Conservation (phyloP, 2,797 vertebrate species). For the Danio jaintianensis region DNA sequence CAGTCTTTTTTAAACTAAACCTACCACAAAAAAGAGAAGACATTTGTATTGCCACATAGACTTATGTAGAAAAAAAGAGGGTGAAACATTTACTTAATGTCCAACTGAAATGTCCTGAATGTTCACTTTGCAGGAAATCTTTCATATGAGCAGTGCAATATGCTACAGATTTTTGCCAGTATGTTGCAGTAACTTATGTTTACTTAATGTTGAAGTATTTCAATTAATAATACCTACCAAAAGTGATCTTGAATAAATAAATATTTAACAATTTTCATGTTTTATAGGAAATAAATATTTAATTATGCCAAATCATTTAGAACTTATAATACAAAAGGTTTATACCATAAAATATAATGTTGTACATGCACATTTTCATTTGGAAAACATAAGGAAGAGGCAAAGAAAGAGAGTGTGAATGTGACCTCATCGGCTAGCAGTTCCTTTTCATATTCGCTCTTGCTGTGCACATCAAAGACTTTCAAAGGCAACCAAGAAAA, state of each 20-base stretch:
- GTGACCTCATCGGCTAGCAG: constrained; percentile 71
- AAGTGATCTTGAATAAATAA: neutral
- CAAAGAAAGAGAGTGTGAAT: constrained; percentile 27
- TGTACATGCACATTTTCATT: neutral
- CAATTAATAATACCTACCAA: too few relatives aligned
- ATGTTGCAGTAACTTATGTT: too few relatives aligned
- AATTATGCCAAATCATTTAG: neutral
- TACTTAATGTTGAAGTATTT: too few relatives aligned
- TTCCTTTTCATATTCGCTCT: constrained; percentile 77
- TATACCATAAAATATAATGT: neutral
- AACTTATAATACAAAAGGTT: neutral
- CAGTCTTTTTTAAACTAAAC: too few relatives aligned
- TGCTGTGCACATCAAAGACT: constrained; percentile 76
- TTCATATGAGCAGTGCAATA: too few relatives aligned
- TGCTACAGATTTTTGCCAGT: too few relatives aligned
- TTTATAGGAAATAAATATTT: neutral
- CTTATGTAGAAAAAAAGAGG: too few relatives aligned
- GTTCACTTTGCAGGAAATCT: too few relatives aligned
- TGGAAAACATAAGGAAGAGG: constrained; percentile 68
- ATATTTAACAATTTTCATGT: neutral
- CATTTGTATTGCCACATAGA: too few relatives aligned
- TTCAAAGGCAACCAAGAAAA: constrained; percentile 74
- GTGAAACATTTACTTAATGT: too few relatives aligned
- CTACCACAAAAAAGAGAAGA: too few relatives aligned
- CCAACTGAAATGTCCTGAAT: too few relatives aligned